Conservation (phyloP, 2,888 invertebrate genomes). For the Melanchra persicariae region DNA sequence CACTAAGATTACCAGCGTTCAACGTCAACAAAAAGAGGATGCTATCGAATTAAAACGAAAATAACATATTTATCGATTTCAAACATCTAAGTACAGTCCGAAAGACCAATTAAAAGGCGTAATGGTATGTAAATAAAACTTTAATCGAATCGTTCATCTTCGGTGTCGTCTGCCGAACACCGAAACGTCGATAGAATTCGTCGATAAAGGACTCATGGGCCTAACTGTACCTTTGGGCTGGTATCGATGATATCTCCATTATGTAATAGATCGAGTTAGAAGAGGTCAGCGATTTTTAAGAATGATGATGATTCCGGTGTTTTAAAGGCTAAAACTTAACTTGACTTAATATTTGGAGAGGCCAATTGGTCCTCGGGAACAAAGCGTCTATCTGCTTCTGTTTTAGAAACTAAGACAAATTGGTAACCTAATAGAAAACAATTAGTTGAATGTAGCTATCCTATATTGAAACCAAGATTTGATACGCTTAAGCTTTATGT, state of each 20-base stretch:
- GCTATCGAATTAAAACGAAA: conserved; percentile 41
- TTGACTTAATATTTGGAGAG: background rate
- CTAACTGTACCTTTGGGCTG: conserved; percentile 73
- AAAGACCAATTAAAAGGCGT: conserved; percentile 76
- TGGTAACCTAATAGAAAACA: too few relatives aligned
- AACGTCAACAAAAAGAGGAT: conserved; percentile 16
- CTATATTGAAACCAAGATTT: too few relatives aligned
- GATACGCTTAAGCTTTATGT: too few relatives aligned
- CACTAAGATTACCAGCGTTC: conserved; percentile 1
- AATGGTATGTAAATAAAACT: conserved; percentile 78
- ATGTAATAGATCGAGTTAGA: conserved; percentile 64
- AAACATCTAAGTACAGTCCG: conserved; percentile 56
- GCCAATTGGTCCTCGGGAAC: background rate
- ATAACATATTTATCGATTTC: conserved; percentile 53
- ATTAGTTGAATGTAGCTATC: too few relatives aligned
- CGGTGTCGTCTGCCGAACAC: conserved; percentile 70
- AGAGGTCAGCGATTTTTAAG: conserved; percentile 44
- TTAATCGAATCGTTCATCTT: conserved; percentile 66
- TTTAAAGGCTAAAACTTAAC: background rate
- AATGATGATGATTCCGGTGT: background rate
- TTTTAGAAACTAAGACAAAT: background rate
- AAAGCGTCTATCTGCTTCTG: too few relatives aligned
- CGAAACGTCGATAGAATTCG: conserved; percentile 71
- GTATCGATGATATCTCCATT: conserved; percentile 78
- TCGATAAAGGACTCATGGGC: conserved; percentile 79